A percentile compares a stretch with the other conserved stretches of the same genome.
Evolutionary conservation across 2,113 vertebrate genomes (phyloP).

Genomic region (Pardalotus punctatus): DNA sequence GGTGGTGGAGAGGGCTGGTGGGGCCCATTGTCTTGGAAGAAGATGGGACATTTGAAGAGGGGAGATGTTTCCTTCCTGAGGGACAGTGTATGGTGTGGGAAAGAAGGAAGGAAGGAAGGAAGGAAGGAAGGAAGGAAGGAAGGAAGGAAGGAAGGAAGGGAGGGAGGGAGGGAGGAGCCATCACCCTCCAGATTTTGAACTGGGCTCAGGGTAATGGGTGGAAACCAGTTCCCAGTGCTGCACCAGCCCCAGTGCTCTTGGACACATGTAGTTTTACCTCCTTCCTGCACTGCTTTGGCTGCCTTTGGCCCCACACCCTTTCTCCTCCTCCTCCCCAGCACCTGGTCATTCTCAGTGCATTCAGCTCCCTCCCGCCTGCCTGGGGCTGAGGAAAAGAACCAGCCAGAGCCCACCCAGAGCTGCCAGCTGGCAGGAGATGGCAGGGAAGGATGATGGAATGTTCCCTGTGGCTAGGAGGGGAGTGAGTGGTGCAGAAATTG

Average conservation of each 20-base stretch:
- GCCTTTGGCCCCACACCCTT: rapidly evolving
- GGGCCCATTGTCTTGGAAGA: neutral
- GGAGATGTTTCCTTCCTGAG: neutral
- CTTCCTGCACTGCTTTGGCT: rapidly evolving
- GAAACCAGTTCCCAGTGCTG: neutral
- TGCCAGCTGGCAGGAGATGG: neutral
- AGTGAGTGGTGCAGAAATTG: neutral
- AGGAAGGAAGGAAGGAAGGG: neutral
- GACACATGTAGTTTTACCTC: neutral
- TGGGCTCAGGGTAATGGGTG: neutral
- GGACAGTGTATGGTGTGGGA: neutral
- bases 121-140: neutral
- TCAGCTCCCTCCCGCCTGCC: neutral
- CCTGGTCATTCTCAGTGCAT: neutral
- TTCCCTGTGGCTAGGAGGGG: neutral
- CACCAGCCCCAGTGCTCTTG: rapidly evolving
- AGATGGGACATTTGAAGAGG: neutral
- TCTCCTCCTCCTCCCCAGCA: neutral
- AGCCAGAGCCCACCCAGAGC: neutral
- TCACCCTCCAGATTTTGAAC: neutral
- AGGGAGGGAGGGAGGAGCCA: neutral
- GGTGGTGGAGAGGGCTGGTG: neutral
- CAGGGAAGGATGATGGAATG: neutral
- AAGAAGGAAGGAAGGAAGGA: neutral
- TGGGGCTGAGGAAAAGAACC: neutral